Percentiles rank a stretch among this genome's conserved stretches.
Conservation (phyloP, 1,140 invertebrate genomes). For the Diuraphis noxia region DNA sequence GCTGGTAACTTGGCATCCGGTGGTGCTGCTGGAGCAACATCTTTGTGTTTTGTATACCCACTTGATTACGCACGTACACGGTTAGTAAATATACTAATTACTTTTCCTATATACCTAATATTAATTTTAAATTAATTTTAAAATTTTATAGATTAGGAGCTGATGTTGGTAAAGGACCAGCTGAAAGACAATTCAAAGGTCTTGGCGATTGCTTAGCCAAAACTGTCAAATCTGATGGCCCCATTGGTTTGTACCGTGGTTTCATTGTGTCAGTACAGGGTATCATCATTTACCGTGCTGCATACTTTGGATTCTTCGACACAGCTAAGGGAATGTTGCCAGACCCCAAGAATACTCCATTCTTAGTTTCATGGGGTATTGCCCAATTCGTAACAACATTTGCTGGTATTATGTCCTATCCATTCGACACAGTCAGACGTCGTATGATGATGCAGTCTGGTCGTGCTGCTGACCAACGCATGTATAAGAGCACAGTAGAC, state of each 20-base stretch:
- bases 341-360: constrained; percentile 77
- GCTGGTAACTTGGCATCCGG: constrained; percentile 86
- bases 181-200: constrained; percentile 79
- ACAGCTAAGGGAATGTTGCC: constrained; percentile 86
- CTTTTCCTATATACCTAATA: neutral
- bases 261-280: constrained; percentile 89
- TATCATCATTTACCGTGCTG: constrained; percentile 84
- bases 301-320: constrained; percentile 93
- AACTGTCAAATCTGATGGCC: constrained; percentile 81
- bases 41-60: constrained; percentile 93
- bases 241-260: constrained; percentile 83
- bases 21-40: constrained; percentile 92
- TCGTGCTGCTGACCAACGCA: constrained; percentile 67
- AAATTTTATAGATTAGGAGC: constrained; percentile 70
- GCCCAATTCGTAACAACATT: constrained; percentile 80
- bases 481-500: constrained; percentile 75
- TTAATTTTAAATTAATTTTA: neutral
- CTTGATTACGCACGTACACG: constrained; percentile 93
- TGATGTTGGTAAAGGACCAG: constrained; percentile 75
- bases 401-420: constrained; percentile 82
- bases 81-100: constrained; percentile 60
- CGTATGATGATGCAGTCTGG: constrained; percentile 91
- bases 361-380: constrained; percentile 79
- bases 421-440: constrained; percentile 86
- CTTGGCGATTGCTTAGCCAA: constrained; percentile 81